Percentiles rank a stretch among this genome's conserved stretches.
These are phyloP conservation scores for Drosophila macrospina DNA, from an alignment of 2,888 invertebrate species.

Conservation along the genomic window DNA sequence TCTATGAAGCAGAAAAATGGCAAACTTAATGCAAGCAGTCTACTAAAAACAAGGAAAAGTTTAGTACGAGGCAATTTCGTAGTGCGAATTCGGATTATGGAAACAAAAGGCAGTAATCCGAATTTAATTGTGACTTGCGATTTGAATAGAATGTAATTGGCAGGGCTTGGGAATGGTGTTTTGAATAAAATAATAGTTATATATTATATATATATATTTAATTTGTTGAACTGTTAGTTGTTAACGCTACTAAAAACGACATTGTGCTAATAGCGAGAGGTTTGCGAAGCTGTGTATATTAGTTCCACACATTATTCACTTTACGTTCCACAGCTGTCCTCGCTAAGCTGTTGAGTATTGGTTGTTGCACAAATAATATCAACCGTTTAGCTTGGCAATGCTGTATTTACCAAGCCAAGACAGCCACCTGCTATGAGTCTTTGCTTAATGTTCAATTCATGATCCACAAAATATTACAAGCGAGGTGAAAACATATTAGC, in stretches of 20 bases:
- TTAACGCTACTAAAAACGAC: background rate
- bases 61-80: background rate
- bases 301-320: background rate
- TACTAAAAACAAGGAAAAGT: constrained; percentile 3
- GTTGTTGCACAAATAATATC: background rate
- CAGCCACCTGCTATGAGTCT: background rate
- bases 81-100: background rate
- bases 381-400: background rate
- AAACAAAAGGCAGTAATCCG: background rate
- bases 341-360: background rate
- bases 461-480: background rate
- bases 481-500: background rate
- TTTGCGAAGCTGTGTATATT: background rate
- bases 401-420: background rate
- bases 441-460: too few species aligned
- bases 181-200: too few species aligned
- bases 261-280: background rate
- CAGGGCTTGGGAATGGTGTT: too few species aligned
- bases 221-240: background rate
- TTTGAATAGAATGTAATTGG: too few species aligned
- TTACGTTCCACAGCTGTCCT: background rate
- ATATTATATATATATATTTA: too few species aligned
- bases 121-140: constrained; percentile 5
- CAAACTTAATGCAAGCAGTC: background rate
- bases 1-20: background rate